Percentiles rank a stretch among this genome's conserved stretches.
phyloP scores from a whole-genome alignment of 2,888 invertebrate genomes.

The Deroplatys truncata region DNA sequence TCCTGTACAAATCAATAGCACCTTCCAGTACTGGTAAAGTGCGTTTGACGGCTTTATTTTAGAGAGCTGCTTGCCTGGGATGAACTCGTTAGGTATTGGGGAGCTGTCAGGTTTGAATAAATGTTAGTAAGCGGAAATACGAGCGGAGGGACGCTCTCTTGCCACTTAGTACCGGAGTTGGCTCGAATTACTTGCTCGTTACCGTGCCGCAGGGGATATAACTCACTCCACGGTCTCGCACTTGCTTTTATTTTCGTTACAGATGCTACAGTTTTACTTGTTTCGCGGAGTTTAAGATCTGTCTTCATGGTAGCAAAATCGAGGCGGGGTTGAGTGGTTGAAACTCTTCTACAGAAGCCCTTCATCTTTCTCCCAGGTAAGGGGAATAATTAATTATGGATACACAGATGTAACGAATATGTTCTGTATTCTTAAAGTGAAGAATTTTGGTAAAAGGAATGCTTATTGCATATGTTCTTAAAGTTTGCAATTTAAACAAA shows the following conservation, averaged over 20 bases:
- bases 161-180: neutral
- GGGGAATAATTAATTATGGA: too few relatives aligned
- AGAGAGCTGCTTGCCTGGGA: neutral
- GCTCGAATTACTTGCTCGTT: neutral
- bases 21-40: neutral
- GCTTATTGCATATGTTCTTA: too few relatives aligned
- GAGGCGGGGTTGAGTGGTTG: neutral
- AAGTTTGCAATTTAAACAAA: too few relatives aligned
- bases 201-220: neutral
- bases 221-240: neutral
- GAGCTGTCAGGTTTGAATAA: neutral
- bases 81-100: neutral
- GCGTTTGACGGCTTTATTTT: neutral
- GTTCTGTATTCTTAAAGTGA: too few relatives aligned
- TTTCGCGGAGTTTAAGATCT: neutral
- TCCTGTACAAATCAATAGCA: neutral
- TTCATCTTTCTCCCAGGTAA: neutral
- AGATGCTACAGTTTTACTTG: neutral
- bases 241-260: neutral
- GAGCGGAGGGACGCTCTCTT: neutral
- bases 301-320: neutral
- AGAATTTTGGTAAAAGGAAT: too few relatives aligned
- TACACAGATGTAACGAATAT: too few relatives aligned
- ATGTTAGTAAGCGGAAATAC: neutral
- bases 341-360: neutral